Evolutionary conservation across 92 coral and sea anemone genomes (phyloP).

Genomic region (Paragorgia papillata): DNA sequence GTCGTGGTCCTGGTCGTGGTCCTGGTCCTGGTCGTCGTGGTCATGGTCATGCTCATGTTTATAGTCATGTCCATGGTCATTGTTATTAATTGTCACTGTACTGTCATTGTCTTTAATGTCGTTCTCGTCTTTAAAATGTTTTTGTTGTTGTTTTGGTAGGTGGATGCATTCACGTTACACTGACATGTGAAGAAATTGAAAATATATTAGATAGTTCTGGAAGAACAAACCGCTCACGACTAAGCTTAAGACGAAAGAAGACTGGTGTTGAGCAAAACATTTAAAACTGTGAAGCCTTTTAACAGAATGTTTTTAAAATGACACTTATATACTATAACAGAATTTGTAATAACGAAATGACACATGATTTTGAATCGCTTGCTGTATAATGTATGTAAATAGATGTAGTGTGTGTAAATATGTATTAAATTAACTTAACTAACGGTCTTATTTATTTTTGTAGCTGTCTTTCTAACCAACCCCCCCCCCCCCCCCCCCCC

Average conservation of each 20-base stretch:
- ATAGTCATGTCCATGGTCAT: too few species aligned
- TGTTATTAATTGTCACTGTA: too few species aligned
- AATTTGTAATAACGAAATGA: neutral
- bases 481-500: too few species aligned
- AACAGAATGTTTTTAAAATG: neutral
- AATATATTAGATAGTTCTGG: slow-evolving; percentile 4
- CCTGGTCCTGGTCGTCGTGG: too few species aligned
- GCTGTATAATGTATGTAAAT: neutral
- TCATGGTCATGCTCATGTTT: too few species aligned
- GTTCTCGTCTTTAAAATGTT: neutral
- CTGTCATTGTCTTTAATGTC: too few species aligned
- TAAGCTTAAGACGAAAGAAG: slow-evolving; percentile 29
- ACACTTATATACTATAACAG: neutral
- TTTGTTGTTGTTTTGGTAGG: neutral
- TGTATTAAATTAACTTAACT: too few species aligned
- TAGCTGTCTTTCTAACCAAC: too few species aligned
- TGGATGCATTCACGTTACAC: slow-evolving; percentile 28
- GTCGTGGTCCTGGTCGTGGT: too few species aligned
- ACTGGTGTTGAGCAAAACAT: neutral
- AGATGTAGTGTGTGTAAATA: too few species aligned
- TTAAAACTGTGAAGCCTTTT: slow-evolving; percentile 7
- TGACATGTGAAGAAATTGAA: slow-evolving; percentile 32
- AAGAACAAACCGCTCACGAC: slow-evolving; percentile 14
- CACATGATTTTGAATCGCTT: neutral
- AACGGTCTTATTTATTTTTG: too few species aligned